Conservation (phyloP, 2,797 vertebrate genomes). For the Galaxias olidus region DNA sequence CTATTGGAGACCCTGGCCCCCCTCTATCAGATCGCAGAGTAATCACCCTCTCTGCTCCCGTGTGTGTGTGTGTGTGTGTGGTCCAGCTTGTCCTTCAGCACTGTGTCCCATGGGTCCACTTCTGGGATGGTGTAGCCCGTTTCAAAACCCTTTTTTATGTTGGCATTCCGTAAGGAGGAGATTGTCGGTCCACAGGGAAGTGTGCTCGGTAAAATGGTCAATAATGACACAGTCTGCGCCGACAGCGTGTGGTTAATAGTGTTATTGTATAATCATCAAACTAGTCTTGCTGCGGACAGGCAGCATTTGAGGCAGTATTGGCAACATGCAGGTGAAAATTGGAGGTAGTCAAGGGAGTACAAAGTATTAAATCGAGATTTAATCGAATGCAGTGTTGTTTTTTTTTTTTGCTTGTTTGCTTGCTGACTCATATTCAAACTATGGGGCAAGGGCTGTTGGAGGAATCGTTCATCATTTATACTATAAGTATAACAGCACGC, state of each 20-base stretch:
- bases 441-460: no score
- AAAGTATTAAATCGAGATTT: no score
- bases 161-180: slow-evolving; percentile 29
- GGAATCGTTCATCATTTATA: no score
- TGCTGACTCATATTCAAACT: no score
- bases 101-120: slow-evolving; percentile 35
- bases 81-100: slow-evolving; percentile 36
- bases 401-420: no score
- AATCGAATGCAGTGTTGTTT: no score
- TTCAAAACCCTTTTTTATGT: slow-evolving; percentile 54
- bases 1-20: slow-evolving; percentile 55
- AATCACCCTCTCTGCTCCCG: slow-evolving; percentile 42
- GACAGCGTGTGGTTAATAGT: slow-evolving; percentile 1
- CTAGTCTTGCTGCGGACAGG: slow-evolving; percentile 26
- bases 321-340: no score
- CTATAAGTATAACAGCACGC: no score
- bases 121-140: slow-evolving; percentile 32
- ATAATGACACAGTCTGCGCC: slow-evolving; percentile 34
- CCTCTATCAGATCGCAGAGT: slow-evolving; percentile 60
- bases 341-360: no score
- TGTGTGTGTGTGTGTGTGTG: no score
- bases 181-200: slow-evolving; percentile 40
- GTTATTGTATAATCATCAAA: slow-evolving; percentile 34
- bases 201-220: slow-evolving; percentile 41
- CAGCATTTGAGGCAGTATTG: no score